Evolutionary conservation across 2,888 invertebrate genomes (phyloP), one percentile per base, ranked within the genome.

Genomic region (Trimorus sp.): DNA sequence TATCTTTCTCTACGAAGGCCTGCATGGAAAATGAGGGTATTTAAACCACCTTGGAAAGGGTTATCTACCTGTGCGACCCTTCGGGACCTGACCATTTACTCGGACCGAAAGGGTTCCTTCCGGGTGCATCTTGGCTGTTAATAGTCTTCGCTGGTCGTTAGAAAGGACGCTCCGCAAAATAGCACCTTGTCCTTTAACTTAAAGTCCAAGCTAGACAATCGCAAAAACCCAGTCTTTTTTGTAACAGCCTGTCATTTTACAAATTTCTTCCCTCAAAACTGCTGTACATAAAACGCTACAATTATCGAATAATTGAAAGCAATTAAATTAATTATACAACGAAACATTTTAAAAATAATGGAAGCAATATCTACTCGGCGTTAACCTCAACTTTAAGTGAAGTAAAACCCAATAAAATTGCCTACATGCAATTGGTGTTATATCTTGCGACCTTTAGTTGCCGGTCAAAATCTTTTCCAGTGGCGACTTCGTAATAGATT

Each of bases 61-160:
- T 91, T 88, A 89, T 89, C 87, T 91, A 91, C 91, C 91, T 91
- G 91, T 88, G 78, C 59, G 88, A 90, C 89, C 90, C 88, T 82
- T 76, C 83, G 84, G 84, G 83, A 86, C 78, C 82, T 84, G 81
- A 76, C 86, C 86, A 85, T 87, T 89, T 87, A 85, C 86, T 85
- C 85, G 45, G 58, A 69, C 78, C 49, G 48, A 54, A 69, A 73
- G 73, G 77, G 73, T 73, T 66, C 65, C 76, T 80, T 76, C 76
- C 66, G 70, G 76, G 70, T 76, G 66, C 65, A 76, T 76, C 66
- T 76, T 26, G 12, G 36, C 15, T 66, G 26, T 56, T 74, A 63
- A 74, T 79, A 71, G 60, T 38, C 48, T 76, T 60, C 54, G 59
- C 66, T 59, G 65, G 58, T 45, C 74, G 53, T 26, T 11, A 53